Percentiles rank a stretch among this genome's conserved stretches.
phyloP scores from a whole-genome alignment of 2,797 vertebrate species.

The Corythornis leucogaster region DNA sequence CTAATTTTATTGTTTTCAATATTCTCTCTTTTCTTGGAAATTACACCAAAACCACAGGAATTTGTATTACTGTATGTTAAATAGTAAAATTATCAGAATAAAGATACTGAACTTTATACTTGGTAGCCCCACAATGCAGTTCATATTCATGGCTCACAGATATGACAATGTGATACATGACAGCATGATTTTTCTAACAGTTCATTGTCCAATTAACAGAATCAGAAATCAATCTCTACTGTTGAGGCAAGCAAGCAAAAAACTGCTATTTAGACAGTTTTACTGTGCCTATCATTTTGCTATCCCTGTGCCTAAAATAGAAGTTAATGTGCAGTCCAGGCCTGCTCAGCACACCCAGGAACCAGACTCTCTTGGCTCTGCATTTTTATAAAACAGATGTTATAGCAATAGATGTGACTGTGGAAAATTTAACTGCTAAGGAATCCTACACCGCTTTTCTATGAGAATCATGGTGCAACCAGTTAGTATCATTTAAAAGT shows the following conservation, averaged over 20 bases:
- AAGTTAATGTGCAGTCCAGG: neutral
- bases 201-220: slow-evolving; percentile 21
- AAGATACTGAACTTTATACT: neutral
- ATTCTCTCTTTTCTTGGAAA: neutral
- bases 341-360: neutral
- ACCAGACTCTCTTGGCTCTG: neutral
- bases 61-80: neutral
- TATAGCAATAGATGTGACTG: neutral
- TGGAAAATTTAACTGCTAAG: neutral
- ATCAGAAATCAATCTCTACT: slow-evolving; percentile 17
- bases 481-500: neutral
- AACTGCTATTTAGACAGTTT: neutral
- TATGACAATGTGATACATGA: neutral
- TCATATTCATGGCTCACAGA: neutral
- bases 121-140: neutral
- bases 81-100: neutral
- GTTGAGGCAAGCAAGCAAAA: slow-evolving; percentile 10
- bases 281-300: neutral
- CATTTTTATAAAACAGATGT: slow-evolving; percentile 37
- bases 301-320: neutral
- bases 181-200: neutral
- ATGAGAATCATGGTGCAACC: neutral
- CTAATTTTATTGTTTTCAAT: neutral
- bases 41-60: neutral
- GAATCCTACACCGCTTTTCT: neutral